Conservation (phyloP, 2,113 vertebrate species). For the Anseranas semipalmata region DNA sequence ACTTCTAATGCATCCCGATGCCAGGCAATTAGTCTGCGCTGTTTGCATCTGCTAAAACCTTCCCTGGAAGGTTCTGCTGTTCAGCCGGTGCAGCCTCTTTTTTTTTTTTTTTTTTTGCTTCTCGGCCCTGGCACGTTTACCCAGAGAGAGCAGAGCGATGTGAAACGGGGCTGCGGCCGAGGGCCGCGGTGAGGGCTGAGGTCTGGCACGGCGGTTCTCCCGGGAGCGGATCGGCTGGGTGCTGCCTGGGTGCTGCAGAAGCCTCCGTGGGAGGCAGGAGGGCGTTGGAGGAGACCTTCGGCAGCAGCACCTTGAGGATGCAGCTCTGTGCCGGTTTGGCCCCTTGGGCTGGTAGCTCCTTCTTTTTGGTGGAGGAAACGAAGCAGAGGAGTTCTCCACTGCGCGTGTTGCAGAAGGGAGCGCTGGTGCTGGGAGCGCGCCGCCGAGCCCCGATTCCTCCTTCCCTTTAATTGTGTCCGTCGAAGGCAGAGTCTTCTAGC, state of each 20-base stretch:
- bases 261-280: not conserved
- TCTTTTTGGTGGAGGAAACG: not conserved
- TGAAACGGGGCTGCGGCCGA: not conserved
- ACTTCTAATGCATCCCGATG: not conserved
- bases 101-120: not conserved
- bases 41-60: not conserved
- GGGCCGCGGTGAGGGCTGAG: not conserved
- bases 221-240: fast-evolving
- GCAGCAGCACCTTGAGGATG: not conserved
- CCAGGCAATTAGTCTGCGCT: not conserved
- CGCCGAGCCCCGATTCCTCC: not conserved
- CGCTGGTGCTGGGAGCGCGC: not conserved
- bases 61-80: not conserved
- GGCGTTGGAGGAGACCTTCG: not conserved
- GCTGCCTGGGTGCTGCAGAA: no score
- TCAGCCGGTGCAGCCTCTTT: not conserved
- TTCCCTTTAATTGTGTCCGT: conserved; percentile 56
- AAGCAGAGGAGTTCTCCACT: not conserved
- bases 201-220: not conserved
- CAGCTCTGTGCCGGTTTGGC: not conserved
- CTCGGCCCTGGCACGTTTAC: not conserved
- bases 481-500: conserved; percentile 56
- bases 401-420: not conserved
- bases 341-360: not conserved
- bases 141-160: not conserved